Evolutionary conservation across 2,113 vertebrate genomes (phyloP).

Genomic region (Rhea americana): DNA sequence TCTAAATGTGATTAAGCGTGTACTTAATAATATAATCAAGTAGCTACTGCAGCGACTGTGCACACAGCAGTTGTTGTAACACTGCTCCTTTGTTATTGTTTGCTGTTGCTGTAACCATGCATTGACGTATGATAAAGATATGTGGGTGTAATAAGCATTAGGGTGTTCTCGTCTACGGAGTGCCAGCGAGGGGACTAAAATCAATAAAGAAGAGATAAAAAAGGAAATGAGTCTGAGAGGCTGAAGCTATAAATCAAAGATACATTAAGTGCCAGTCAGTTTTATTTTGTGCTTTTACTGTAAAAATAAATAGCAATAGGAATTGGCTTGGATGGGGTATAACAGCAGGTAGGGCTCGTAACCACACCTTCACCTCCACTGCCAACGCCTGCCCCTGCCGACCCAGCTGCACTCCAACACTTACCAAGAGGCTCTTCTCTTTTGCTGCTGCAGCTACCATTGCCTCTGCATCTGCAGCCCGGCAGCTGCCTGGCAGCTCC

Average conservation of each 20-base stretch:
- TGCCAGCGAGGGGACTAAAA: neutral
- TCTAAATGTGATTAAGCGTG: neutral
- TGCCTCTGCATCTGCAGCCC: neutral
- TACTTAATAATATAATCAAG: neutral
- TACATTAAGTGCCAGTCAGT: accelerated
- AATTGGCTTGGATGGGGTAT: neutral
- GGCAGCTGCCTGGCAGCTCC: neutral
- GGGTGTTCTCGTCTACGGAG: neutral
- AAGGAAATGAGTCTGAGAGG: neutral
- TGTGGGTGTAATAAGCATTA: neutral
- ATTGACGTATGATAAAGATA: neutral
- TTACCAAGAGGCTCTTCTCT: neutral
- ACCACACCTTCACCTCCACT: neutral
- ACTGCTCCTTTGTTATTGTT: neutral
- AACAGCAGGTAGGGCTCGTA: neutral
- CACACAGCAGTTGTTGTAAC: neutral
- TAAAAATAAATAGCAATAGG: neutral
- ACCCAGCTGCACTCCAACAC: neutral
- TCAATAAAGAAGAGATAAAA: neutral
- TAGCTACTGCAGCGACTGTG: neutral
- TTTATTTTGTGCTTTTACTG: neutral
- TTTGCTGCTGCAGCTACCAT: neutral
- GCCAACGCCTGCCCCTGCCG: neutral
- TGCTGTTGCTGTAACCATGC: neutral
- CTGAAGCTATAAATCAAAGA: neutral